Evolutionary conservation across 2,113 vertebrate genomes (phyloP), one percentile per base, ranked within the genome.

Genomic region (Periophthalmodon schlosseri): DNA sequence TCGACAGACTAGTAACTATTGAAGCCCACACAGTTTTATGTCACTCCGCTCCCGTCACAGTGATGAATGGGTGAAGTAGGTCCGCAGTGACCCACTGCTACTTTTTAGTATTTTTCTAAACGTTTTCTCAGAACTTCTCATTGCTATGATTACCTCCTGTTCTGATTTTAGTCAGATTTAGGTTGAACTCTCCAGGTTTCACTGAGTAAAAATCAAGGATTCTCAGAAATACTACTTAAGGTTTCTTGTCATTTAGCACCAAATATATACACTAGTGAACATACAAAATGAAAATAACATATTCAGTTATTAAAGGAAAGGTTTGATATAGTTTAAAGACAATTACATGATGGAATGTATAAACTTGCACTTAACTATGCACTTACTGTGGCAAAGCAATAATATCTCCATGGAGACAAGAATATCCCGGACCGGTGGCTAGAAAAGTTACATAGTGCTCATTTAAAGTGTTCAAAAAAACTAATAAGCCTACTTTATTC

Each of bases 81-180:
- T 60, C 49, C 20, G 21, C 34, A 64, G 52, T 82, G 85, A 78
- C 85, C 82, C 70, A 47, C 1, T 65, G 72, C 8, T 63, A 46
- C 67, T 23, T 14, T 2, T 56, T 68, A 20, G 46, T 58, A 67
- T 73, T 73, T 68, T 76, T 68, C 75, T 44, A 16, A 63, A 47
- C 46, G 36, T 72, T 21, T 23, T 76, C 60, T 73, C 66, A 68
- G 67, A 73, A 52, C n/a, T 61, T 75, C 70, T 76, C 57, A 46
- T 71, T 69, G 36, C 66, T 66, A n/a, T 56, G 74, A 81, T 79
- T 73, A 68, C 73, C 44, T 64, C 72, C 56, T 44, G 14, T 34
- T 70, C 46, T 28, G 28, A 15, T 73, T 16, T 21, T 21, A 50
- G 65, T 68, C 46, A 67, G 46, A 72, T 20, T 52, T 49, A 65